Evolutionary conservation across 2,797 vertebrate species (phyloP), one percentile per base, ranked within the genome.

Genomic region (Enteromius mattozi): DNA sequence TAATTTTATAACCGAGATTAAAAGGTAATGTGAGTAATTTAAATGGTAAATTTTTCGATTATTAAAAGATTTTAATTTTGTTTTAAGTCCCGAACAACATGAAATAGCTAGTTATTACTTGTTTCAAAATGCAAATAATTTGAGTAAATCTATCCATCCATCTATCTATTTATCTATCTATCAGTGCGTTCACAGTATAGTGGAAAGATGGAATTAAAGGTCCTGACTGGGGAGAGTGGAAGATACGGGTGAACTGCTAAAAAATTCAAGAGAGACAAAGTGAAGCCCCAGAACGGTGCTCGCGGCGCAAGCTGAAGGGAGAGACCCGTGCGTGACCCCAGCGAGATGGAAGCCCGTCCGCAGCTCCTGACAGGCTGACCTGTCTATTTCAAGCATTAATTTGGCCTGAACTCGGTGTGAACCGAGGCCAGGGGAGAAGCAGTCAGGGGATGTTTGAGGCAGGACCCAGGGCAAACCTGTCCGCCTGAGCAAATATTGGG

Each of bases 401-500:
- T 93, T 91, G 92, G 91, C 84, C 90, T 97, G 96, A 97, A 97
- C 96, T 97, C 91, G 96, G 84, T 16, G 85, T 97, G 96, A 97
- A 97, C 96, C 95, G 85, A 91, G 89, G 93, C 94, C 91, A 84
- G 90, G 89, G 92, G 93, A 91, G 86, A 93, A 86, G 91, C 90
- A 89, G 91, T 90, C 88, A 88, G 89, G 89, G 90, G 92, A 93
- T 90, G 91, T 91, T 87, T 86, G 91, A 92, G 92, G 91, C 91
- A 87, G 91, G 92, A 92, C 91, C 92, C 91, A 92, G 92, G 93
- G 94, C 93, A 94, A 96, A 94, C 92, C 94, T 93, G 94, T 95
- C 94, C 95, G 92, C 90, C 94, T 96, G 94, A 93, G 94, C 95
- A 97, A 97, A 97, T 96, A 97, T 92, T 96, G 95, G 95, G 94